A percentile compares a stretch with the other conserved stretches of the same genome.
phyloP scores from a whole-genome alignment of 2,888 invertebrate species.

The Pollenia griseotomentosa region DNA sequence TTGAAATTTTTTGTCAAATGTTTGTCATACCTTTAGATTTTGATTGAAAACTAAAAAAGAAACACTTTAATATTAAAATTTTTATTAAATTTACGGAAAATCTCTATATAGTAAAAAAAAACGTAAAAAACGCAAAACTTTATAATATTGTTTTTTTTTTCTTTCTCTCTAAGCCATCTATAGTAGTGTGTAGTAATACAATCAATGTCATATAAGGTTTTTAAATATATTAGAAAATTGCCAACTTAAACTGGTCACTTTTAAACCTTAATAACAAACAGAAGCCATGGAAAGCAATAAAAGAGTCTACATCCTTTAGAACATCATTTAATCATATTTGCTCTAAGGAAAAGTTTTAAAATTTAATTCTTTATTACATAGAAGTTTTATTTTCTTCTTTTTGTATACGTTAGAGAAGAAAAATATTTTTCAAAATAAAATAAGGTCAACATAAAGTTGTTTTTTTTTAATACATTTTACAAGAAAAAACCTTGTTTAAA shows the following conservation, averaged over 20 bases:
- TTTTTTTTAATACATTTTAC: neutral
- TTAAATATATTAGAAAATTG: neutral
- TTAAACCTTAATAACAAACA: neutral
- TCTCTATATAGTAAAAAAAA: too few relatives aligned
- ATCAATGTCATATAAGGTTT: neutral
- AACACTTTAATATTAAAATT: too few relatives aligned
- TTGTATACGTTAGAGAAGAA: neutral
- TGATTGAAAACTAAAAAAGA: too few relatives aligned
- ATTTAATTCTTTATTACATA: constrained; percentile 4
- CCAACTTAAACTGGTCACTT: neutral
- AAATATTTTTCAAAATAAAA: neutral
- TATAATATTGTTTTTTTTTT: too few relatives aligned
- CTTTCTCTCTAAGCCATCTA: too few relatives aligned
- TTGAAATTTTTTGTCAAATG: too few relatives aligned
- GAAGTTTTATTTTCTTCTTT: constrained; percentile 9
- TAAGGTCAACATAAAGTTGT: constrained; percentile 19
- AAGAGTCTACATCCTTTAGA: neutral
- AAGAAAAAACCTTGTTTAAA: neutral
- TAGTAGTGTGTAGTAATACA: neutral
- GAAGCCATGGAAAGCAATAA: neutral
- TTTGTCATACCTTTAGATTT: too few relatives aligned
- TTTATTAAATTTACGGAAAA: too few relatives aligned
- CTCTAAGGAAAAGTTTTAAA: constrained; percentile 16
- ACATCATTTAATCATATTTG: constrained; percentile 10
- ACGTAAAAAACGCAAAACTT: too few relatives aligned